Percentiles rank a stretch among this genome's conserved stretches.
Conservation (phyloP, 2,888 invertebrate genomes). For the Cylloceria caligata region DNA sequence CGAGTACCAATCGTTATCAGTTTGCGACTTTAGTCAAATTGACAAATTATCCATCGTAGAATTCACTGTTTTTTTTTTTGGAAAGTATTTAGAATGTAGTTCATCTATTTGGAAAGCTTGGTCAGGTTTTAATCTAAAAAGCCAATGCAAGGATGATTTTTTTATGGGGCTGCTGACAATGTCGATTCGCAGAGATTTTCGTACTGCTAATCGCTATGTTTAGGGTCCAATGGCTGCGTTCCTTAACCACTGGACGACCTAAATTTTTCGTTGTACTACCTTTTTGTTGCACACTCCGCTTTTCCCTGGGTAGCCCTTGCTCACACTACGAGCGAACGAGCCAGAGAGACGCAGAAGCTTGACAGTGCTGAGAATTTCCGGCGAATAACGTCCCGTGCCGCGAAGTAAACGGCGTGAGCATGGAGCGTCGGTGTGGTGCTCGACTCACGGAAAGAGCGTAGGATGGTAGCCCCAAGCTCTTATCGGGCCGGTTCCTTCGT, state of each 20-base stretch:
- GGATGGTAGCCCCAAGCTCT: conserved; percentile 51
- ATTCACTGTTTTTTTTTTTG: too few relatives aligned
- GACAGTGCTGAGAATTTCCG: conserved; percentile 46
- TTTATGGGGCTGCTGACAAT: too few relatives aligned
- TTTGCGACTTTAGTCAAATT: too few relatives aligned
- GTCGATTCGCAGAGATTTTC: not conserved
- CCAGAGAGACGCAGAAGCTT: conserved; percentile 44
- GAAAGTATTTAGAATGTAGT: too few relatives aligned
- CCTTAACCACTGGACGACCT: not conserved
- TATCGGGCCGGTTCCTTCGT: conserved; percentile 67
- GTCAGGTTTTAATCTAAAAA: too few relatives aligned
- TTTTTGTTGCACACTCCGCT: not conserved
- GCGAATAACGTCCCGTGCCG: conserved; percentile 34
- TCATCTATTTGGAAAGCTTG: too few relatives aligned
- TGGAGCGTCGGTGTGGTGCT: not conserved
- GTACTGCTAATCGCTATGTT: too few relatives aligned
- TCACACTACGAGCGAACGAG: conserved; percentile 2
- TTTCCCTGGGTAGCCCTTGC: not conserved
- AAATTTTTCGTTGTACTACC: conserved; percentile 2
- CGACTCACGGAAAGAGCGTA: conserved; percentile 23
- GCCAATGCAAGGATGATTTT: too few relatives aligned
- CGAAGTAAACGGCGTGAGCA: conserved; percentile 12
- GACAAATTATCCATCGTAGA: too few relatives aligned
- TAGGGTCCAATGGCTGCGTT: not conserved
- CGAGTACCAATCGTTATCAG: too few relatives aligned